phyloP scores from a whole-genome alignment of 2,888 invertebrate species.

The Melangyna quadrimaculata region DNA sequence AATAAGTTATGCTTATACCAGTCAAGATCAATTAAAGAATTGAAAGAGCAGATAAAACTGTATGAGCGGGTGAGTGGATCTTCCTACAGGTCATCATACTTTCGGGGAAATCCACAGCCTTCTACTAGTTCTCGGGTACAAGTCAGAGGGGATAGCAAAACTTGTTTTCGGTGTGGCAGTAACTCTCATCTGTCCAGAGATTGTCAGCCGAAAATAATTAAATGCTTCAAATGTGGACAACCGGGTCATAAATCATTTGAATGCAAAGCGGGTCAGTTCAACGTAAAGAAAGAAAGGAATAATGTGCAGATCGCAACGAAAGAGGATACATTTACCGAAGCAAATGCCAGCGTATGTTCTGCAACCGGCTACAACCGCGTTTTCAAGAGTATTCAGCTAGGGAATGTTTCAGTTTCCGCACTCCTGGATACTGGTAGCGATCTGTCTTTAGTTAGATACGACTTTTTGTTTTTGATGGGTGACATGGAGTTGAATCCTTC shows the following conservation, averaged over 20 bases:
- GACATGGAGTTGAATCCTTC: neutral
- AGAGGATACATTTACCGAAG: neutral
- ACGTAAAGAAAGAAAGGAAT: no score
- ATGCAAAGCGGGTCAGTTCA: no score
- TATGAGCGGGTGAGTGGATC: slow-evolving; percentile 43
- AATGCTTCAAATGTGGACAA: no score
- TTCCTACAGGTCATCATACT: neutral
- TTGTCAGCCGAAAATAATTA: no score
- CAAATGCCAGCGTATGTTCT: neutral
- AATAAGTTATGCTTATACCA: slow-evolving; percentile 48
- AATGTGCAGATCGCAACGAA: no score
- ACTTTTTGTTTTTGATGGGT: neutral
- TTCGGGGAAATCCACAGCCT: neutral
- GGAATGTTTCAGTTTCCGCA: neutral
- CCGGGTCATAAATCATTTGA: no score
- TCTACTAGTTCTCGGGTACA: no score
- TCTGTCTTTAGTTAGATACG: neutral
- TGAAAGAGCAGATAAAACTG: slow-evolving; percentile 49
- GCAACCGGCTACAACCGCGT: neutral
- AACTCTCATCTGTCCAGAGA: no score
- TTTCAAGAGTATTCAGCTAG: neutral
- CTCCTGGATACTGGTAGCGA: neutral
- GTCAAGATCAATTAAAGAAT: slow-evolving; percentile 27
- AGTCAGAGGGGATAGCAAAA: no score
- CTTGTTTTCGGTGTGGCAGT: no score